These are phyloP conservation scores for Azemiops feae DNA, from an alignment of 2,113 vertebrate genomes.

Conservation along the genomic window DNA sequence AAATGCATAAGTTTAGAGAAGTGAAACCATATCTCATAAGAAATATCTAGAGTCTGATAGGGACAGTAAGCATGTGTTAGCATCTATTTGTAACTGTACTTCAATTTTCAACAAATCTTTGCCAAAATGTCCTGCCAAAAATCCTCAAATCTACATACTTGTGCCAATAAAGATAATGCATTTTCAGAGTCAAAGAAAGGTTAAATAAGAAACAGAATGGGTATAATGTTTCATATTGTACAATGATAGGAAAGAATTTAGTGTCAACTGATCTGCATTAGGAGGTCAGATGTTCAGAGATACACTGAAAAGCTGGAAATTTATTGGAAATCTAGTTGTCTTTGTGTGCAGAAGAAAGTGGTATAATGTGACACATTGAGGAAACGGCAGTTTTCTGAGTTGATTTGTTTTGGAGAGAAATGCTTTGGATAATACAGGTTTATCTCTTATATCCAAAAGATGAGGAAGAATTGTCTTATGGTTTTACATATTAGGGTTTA, in stretches of 20 bases:
- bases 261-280: not conserved
- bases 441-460: not conserved
- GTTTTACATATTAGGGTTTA: not conserved
- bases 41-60: not conserved
- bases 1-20: not conserved
- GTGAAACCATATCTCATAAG: not conserved
- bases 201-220: not conserved
- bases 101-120: not conserved
- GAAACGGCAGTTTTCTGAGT: not conserved
- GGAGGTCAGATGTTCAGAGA: not conserved
- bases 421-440: not conserved
- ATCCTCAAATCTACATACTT: not conserved
- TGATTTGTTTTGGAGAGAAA: not conserved
- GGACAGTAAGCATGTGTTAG: not conserved
- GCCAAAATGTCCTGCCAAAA: not conserved
- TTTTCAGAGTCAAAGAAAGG: slow-evolving; percentile 7
- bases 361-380: not conserved
- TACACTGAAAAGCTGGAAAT: not conserved
- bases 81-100: not conserved
- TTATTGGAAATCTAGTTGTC: not conserved
- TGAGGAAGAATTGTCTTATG: not conserved
- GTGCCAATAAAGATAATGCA: slow-evolving; percentile 1
- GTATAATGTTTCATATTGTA: not conserved
- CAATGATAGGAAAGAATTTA: not conserved
- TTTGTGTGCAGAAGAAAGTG: not conserved